These are phyloP conservation scores for Bos indicus DNA, from an alignment of 2,113 vertebrate genomes.

Conservation along the genomic window DNA sequence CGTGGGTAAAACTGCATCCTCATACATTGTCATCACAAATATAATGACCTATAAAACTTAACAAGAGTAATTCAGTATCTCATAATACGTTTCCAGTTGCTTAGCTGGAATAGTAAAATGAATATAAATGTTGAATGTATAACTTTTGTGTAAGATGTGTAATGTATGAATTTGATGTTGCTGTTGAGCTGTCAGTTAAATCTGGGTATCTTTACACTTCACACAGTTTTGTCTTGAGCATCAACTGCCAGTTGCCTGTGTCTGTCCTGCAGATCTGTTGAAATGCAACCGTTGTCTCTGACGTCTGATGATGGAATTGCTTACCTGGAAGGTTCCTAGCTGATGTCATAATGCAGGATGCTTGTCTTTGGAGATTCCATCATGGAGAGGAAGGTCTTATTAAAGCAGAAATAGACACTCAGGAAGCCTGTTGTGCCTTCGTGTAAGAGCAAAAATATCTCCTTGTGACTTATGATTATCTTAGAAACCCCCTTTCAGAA, in stretches of 20 bases:
- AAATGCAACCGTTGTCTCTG: neutral
- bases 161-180: neutral
- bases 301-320: neutral
- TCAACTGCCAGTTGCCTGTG: neutral
- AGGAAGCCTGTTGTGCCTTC: neutral
- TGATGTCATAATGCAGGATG: accelerated
- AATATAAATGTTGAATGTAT: neutral
- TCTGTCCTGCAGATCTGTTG: neutral
- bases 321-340: neutral
- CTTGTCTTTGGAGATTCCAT: neutral
- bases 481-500: neutral
- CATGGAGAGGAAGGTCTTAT: neutral
- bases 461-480: neutral
- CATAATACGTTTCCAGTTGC: neutral
- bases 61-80: neutral
- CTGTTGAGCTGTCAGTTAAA: neutral
- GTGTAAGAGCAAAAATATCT: neutral
- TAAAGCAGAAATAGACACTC: neutral
- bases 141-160: neutral
- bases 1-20: neutral
- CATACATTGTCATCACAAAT: neutral
- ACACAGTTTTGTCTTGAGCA: neutral
- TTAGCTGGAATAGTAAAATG: neutral
- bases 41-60: neutral
- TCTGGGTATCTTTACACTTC: neutral